A percentile compares a stretch with the other conserved stretches of the same genome.
These are phyloP conservation scores for Papilio gigon DNA, from an alignment of 2,888 invertebrate genomes.

Conservation along the genomic window DNA sequence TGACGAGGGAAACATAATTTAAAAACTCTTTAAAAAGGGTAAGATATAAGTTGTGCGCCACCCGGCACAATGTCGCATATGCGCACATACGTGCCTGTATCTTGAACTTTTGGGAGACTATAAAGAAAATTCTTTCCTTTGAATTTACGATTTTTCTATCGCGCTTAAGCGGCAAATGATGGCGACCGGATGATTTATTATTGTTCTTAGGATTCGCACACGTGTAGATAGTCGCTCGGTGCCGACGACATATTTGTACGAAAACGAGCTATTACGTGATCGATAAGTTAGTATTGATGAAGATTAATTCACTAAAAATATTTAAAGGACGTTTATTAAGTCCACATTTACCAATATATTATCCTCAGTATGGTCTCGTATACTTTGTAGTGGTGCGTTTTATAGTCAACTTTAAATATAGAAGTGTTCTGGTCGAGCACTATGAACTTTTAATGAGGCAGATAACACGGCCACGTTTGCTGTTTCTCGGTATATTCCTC, in stretches of 20 bases:
- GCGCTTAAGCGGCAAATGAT: slow-evolving; percentile 77
- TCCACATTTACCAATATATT: not conserved
- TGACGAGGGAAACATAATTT: not conserved
- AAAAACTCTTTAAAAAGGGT: slow-evolving; percentile 56
- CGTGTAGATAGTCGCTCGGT: slow-evolving; percentile 50
- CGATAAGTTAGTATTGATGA: slow-evolving; percentile 12
- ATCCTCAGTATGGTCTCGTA: not conserved
- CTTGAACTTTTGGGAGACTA: slow-evolving; percentile 72
- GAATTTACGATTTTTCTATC: slow-evolving; percentile 79
- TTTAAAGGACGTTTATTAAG: not conserved
- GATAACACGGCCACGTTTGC: not conserved
- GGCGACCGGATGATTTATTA: slow-evolving; percentile 73
- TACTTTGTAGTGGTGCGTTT: not conserved
- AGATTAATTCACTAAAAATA: slow-evolving; percentile 21
- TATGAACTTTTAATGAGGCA: slow-evolving; percentile 19
- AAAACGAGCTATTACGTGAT: slow-evolving; percentile 23
- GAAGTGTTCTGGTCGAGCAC: not conserved
- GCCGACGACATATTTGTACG: slow-evolving; percentile 49
- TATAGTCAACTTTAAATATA: not conserved
- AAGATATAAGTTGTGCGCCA: slow-evolving; percentile 72
- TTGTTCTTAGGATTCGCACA: slow-evolving; percentile 61
- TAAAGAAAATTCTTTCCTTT: slow-evolving; percentile 74
- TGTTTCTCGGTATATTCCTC: not conserved
- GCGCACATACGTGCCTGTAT: slow-evolving; percentile 68
- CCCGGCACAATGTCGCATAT: slow-evolving; percentile 66